Conservation (phyloP, 1,140 invertebrate genomes). For the Lanistes nyassanus region DNA sequence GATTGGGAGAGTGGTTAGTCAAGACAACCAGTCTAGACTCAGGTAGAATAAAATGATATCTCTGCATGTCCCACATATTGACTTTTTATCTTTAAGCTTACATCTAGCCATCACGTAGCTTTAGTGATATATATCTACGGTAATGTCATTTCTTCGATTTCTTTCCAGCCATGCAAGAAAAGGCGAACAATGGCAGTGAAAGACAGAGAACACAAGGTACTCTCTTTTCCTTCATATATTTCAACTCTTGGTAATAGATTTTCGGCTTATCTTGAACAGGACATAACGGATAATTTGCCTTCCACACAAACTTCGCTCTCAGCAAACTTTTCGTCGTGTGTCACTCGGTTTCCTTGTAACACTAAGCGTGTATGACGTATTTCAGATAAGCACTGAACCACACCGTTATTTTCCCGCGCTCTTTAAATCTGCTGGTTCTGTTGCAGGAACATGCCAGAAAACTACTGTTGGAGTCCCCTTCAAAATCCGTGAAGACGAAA, state of each 20-base stretch:
- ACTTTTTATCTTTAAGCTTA: neutral
- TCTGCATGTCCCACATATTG: neutral
- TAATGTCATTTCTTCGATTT: neutral
- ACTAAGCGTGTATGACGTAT: neutral
- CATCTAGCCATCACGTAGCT: too few species aligned
- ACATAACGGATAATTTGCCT: too few species aligned
- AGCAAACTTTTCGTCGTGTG: neutral
- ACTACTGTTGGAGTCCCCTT: constrained; percentile 10
- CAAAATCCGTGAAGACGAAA: constrained; percentile 8
- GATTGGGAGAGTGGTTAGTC: neutral
- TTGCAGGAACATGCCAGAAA: constrained; percentile 22
- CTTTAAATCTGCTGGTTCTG: neutral
- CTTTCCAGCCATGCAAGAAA: constrained; percentile 60
- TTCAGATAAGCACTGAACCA: neutral
- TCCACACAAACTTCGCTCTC: too few species aligned
- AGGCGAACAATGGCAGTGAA: constrained; percentile 60
- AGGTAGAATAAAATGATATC: neutral
- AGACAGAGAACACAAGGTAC: constrained; percentile 62
- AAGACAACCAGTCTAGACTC: neutral
- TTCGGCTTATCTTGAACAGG: neutral
- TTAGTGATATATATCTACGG: neutral
- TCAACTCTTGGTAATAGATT: neutral
- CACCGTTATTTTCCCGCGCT: too few species aligned
- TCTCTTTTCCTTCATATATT: neutral
- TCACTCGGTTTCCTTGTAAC: neutral